These are phyloP conservation scores for Lutjanus argentimaculatus DNA, from an alignment of 2,797 vertebrate genomes.

Conservation along the genomic window DNA sequence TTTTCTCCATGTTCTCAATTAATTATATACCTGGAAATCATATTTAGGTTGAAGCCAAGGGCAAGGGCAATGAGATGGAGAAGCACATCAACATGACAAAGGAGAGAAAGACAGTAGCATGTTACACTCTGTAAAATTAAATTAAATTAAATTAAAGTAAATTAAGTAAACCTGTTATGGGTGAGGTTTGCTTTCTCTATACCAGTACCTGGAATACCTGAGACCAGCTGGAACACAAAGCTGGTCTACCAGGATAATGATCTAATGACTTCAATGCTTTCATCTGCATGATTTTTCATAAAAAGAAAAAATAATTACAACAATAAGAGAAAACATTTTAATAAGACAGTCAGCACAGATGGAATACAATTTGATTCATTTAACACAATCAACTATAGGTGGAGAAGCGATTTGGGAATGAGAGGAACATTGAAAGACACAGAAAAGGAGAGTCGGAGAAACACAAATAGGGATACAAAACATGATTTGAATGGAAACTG, in stretches of 20 bases:
- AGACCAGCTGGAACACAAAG: slow-evolving; percentile 16
- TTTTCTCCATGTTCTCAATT: slow-evolving; percentile 22
- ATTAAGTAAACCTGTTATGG: too few relatives aligned
- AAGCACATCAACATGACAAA: background rate
- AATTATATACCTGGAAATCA: slow-evolving; percentile 29
- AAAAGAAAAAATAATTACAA: background rate
- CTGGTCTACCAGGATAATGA: background rate
- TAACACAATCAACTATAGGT: slow-evolving; percentile 25
- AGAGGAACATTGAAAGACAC: slow-evolving; percentile 1
- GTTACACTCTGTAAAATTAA: slow-evolving; percentile 21
- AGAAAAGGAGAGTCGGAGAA: slow-evolving; percentile 1
- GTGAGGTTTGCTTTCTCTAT: background rate
- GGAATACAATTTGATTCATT: slow-evolving; percentile 40
- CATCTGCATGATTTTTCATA: slow-evolving; percentile 22
- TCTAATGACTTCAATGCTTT: slow-evolving; percentile 3
- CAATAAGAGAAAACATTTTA: slow-evolving; percentile 47
- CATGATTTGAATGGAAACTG: slow-evolving; percentile 10
- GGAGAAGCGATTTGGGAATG: slow-evolving; percentile 8
- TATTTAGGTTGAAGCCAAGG: slow-evolving; percentile 15
- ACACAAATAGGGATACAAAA: slow-evolving; percentile 8
- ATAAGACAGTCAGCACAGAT: slow-evolving; percentile 23
- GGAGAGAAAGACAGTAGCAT: slow-evolving; percentile 16
- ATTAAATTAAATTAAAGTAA: slow-evolving; percentile 14
- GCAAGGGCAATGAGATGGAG: slow-evolving; percentile 24
- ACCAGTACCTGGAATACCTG: slow-evolving; percentile 22